Conservation (phyloP, 1,140 invertebrate species). For the Conus ventricosus region DNA sequence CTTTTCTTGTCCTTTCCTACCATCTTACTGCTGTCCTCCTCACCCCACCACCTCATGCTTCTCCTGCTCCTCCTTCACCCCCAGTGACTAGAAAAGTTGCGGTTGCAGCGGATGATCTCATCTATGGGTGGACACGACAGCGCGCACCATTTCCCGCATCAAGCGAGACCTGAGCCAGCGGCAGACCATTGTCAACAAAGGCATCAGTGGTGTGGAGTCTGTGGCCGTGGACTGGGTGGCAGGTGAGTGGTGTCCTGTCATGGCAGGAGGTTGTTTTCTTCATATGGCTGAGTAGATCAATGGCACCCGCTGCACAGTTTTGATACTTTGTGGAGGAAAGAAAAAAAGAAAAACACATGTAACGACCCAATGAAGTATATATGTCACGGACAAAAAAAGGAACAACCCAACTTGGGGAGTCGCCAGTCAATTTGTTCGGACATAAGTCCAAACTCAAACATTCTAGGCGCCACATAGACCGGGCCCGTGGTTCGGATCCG, state of each 20-base stretch:
- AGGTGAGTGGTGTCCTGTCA: conserved; percentile 69
- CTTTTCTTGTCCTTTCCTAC: too few relatives aligned
- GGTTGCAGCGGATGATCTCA: conserved; percentile 75
- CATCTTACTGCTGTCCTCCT: too few relatives aligned
- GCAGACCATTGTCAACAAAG: conserved; percentile 77
- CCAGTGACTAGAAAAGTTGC: background rate
- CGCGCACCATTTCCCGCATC: conserved; percentile 84
- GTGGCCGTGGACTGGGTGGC: conserved; percentile 82
- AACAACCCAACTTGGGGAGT: too few relatives aligned
- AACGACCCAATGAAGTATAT: background rate
- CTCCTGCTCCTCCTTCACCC: background rate
- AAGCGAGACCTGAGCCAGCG: conserved; percentile 85
- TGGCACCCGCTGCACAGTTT: too few relatives aligned
- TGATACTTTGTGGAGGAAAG: background rate
- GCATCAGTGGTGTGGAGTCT: conserved; percentile 78
- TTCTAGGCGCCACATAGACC: too few relatives aligned
- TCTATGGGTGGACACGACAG: conserved; percentile 90
- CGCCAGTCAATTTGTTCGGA: too few relatives aligned
- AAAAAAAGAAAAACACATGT: background rate
- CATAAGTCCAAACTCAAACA: too few relatives aligned
- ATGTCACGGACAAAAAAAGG: too few relatives aligned
- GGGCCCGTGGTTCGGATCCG: too few relatives aligned
- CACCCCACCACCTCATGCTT: too few relatives aligned
- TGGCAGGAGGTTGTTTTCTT: too few relatives aligned
- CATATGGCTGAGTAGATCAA: background rate